A percentile compares a stretch with the other conserved stretches of the same genome.
These are phyloP conservation scores for Calephelis perditalis DNA, from an alignment of 2,888 invertebrate genomes.

Conservation along the genomic window DNA sequence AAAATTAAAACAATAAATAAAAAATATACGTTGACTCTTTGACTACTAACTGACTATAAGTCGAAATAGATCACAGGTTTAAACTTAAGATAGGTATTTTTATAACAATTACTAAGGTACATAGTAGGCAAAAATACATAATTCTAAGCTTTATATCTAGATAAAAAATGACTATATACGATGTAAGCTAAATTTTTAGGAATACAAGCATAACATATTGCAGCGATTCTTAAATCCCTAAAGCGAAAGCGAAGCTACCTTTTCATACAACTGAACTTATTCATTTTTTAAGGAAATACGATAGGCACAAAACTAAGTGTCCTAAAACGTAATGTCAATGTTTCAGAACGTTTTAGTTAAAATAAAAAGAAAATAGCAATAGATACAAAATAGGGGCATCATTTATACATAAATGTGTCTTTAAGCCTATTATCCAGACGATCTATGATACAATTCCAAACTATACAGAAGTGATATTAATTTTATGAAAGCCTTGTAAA, in stretches of 20 bases:
- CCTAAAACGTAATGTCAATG: too few relatives aligned
- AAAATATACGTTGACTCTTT: neutral
- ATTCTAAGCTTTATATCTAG: slow-evolving; percentile 7
- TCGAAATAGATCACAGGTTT: slow-evolving; percentile 37
- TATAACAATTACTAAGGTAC: slow-evolving; percentile 21
- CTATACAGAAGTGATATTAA: too few relatives aligned
- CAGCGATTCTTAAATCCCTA: neutral
- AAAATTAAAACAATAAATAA: too few relatives aligned
- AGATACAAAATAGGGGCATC: too few relatives aligned
- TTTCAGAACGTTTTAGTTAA: too few relatives aligned
- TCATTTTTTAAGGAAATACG: neutral
- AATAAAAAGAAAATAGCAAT: too few relatives aligned
- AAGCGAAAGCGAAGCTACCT: neutral
- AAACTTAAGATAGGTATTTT: slow-evolving; percentile 23
- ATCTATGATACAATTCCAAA: too few relatives aligned
- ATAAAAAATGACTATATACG: neutral
- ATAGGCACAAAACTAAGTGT: too few relatives aligned
- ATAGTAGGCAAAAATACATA: slow-evolving; percentile 12
- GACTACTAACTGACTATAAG: slow-evolving; percentile 24
- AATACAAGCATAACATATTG: neutral
- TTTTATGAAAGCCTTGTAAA: too few relatives aligned
- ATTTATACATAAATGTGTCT: too few relatives aligned
- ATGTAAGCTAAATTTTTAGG: neutral
- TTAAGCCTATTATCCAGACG: too few relatives aligned
- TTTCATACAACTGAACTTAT: neutral